Percentiles rank a stretch among this genome's conserved stretches.
Evolutionary conservation across 1,140 invertebrate genomes (phyloP).

Genomic region (Asobara japonica): DNA sequence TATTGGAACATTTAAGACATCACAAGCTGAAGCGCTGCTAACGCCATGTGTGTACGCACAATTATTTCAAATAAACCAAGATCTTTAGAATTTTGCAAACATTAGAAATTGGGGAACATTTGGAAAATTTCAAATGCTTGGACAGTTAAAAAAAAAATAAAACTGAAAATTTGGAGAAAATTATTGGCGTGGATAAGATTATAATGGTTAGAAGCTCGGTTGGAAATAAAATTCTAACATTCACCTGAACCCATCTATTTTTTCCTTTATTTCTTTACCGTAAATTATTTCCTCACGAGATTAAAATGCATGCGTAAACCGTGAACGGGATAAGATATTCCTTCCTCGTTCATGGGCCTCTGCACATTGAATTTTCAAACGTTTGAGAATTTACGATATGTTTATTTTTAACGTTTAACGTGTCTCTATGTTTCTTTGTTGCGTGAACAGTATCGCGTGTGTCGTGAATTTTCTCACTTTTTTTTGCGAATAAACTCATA

Average conservation of each 20-base stretch:
- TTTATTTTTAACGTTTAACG: background rate
- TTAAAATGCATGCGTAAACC: constrained; percentile 34
- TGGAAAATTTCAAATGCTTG: no score
- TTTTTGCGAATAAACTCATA: background rate
- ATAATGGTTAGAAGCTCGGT: background rate
- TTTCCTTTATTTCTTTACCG: constrained; percentile 8
- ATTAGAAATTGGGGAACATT: no score
- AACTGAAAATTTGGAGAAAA: no score
- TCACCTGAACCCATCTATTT: background rate
- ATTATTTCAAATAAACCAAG: no score
- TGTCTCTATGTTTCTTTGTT: background rate
- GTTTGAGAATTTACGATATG: constrained; percentile 6
- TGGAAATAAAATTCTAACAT: background rate
- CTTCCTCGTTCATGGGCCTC: constrained; percentile 18
- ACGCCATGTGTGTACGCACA: no score
- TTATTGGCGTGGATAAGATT: background rate
- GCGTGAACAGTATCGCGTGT: background rate
- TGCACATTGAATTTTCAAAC: constrained; percentile 20
- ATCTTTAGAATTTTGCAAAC: no score
- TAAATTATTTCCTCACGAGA: constrained; percentile 19
- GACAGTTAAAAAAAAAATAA: no score
- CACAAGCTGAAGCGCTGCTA: no score
- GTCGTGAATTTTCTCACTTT: background rate
- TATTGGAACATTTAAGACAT: no score
- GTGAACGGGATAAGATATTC: constrained; percentile 32